Conservation (phyloP, 2,888 invertebrate species). For the Drosophila niveifrons region DNA sequence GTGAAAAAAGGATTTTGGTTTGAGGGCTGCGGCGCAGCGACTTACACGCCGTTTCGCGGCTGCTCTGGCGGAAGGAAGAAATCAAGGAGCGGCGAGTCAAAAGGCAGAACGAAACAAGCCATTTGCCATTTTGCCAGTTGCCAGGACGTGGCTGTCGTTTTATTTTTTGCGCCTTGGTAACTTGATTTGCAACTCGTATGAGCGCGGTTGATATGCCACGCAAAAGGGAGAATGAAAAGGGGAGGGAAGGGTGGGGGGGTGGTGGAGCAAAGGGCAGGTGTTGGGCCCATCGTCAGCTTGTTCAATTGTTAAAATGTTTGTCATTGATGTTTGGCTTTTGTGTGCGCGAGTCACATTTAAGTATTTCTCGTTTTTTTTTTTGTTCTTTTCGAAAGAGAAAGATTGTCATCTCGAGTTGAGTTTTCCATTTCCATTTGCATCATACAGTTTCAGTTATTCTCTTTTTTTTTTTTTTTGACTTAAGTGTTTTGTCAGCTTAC, state of each 20-base stretch:
- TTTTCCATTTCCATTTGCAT: slow-evolving; percentile 44
- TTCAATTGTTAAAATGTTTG: slow-evolving; percentile 71
- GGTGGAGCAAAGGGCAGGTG: slow-evolving; percentile 29
- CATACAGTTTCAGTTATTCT: slow-evolving; percentile 31
- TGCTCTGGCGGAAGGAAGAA: slow-evolving; percentile 72
- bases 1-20: slow-evolving; percentile 26
- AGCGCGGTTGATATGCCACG: slow-evolving; percentile 37
- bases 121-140: slow-evolving; percentile 60
- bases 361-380: slow-evolving; percentile 28
- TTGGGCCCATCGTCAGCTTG: slow-evolving; percentile 49
- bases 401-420: slow-evolving; percentile 61
- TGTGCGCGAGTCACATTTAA: slow-evolving; percentile 45
- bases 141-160: slow-evolving; percentile 35
- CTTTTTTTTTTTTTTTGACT: slow-evolving; percentile 39
- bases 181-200: slow-evolving; percentile 75
- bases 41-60: slow-evolving; percentile 50
- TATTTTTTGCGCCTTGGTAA: slow-evolving; percentile 51
- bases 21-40: not conserved
- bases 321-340: slow-evolving; percentile 68
- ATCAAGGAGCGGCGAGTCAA: slow-evolving; percentile 71
- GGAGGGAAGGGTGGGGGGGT: slow-evolving; percentile 9
- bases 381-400: slow-evolving; percentile 11
- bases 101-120: slow-evolving; percentile 73
- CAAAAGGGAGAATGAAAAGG: not conserved
- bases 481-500: slow-evolving; percentile 60